A percentile compares a stretch with the other conserved stretches of the same genome.
phyloP scores from a whole-genome alignment of 2,113 vertebrate genomes.

The Notothenia coriiceps region DNA sequence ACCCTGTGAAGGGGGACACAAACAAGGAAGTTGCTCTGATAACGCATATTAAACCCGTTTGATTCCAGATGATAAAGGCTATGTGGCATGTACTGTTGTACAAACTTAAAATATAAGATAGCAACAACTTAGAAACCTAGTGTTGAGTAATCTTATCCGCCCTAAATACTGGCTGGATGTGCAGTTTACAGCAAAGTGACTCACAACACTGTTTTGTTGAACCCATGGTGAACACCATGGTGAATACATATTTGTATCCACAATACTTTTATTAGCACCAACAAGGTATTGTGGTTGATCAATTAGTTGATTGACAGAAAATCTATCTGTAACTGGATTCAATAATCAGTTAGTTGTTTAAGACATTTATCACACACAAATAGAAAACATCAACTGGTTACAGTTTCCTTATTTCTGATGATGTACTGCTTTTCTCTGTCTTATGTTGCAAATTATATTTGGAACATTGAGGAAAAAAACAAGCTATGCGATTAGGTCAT shows the following conservation, averaged over 20 bases:
- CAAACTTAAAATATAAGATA: slow-evolving; percentile 9
- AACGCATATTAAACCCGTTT: neutral
- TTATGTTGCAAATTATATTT: neutral
- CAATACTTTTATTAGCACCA: accelerated
- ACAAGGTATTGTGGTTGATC: neutral
- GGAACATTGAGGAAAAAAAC: neutral
- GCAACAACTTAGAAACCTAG: neutral
- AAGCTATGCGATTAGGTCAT: neutral
- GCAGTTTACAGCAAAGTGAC: slow-evolving; percentile 30
- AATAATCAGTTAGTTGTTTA: neutral
- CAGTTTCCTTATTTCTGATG: neutral
- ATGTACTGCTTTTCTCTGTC: neutral
- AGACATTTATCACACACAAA: neutral
- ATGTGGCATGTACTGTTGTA: neutral
- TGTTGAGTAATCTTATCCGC: slow-evolving; percentile 43
- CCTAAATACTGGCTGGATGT: slow-evolving; percentile 36
- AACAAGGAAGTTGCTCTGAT: neutral
- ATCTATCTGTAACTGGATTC: neutral
- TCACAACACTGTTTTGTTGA: slow-evolving; percentile 32
- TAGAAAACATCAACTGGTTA: neutral
- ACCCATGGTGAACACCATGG: neutral
- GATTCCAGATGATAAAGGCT: neutral
- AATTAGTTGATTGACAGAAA: neutral
- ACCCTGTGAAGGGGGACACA: neutral
- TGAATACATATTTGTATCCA: neutral